phyloP scores from a whole-genome alignment of 30 jellyfish, hydroid and myxozoan species.

The Clytia hemisphaerica region DNA sequence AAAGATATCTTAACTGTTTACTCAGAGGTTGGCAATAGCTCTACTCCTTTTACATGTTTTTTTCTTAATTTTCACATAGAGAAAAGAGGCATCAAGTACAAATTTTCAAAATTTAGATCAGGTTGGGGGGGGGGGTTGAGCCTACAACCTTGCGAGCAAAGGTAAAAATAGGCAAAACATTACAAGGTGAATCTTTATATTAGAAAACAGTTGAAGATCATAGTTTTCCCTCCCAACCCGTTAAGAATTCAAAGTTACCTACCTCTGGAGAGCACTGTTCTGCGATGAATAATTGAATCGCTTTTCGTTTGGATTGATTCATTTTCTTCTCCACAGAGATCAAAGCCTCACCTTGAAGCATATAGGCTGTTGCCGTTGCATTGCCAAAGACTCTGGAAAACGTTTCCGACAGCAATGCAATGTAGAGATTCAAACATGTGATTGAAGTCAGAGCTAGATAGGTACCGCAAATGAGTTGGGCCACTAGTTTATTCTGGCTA shows the following conservation, averaged over 20 bases:
- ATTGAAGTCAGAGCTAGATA: constrained; percentile 77
- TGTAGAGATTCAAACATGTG: constrained; percentile 69
- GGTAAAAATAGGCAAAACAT: too few species aligned
- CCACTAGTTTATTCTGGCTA: constrained; percentile 32
- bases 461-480: constrained; percentile 69
- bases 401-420: constrained; percentile 85
- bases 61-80: not conserved
- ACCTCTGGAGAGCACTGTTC: constrained; percentile 40
- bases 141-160: too few species aligned
- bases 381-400: constrained; percentile 84
- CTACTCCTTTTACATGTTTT: too few species aligned
- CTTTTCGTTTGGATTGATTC: not conserved
- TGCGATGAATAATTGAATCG: constrained; percentile 14
- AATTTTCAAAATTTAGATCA: not conserved
- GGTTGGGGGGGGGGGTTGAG: too few species aligned
- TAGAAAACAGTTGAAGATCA: too few species aligned
- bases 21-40: too few species aligned
- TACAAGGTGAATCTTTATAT: too few species aligned
- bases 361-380: constrained; percentile 92
- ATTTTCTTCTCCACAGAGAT: constrained; percentile 23
- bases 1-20: too few species aligned
- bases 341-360: constrained; percentile 75
- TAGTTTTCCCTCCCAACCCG: too few species aligned
- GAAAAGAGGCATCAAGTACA: not conserved
- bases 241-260: too few species aligned